phyloP scores from a whole-genome alignment of 2,797 vertebrate species.

The Crenichthys baileyi region DNA sequence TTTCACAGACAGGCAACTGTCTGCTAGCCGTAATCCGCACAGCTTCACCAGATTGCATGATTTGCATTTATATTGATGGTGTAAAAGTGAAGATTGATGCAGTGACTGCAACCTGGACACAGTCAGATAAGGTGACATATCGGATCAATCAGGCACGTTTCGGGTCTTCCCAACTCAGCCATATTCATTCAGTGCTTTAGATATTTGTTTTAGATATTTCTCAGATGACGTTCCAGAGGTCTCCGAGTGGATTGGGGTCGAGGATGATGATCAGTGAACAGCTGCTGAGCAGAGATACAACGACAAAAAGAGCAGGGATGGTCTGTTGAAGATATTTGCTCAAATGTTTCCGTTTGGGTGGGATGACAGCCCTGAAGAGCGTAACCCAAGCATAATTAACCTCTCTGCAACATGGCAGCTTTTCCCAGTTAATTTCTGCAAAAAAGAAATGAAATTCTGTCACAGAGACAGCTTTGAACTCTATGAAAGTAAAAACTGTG shows the following conservation, averaged over 20 bases:
- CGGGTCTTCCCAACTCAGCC: constrained; percentile 14
- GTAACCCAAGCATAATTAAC: background rate
- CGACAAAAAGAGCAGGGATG: background rate
- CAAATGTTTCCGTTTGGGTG: background rate
- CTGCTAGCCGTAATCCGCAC: constrained; percentile 46
- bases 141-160: constrained; percentile 30
- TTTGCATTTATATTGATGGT: constrained; percentile 73
- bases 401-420: background rate
- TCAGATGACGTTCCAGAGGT: constrained; percentile 26
- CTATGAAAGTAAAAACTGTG: too few relatives aligned
- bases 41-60: constrained; percentile 39
- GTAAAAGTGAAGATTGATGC: constrained; percentile 46
- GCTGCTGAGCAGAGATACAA: constrained; percentile 30
- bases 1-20: constrained; percentile 27
- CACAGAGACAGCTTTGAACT: too few relatives aligned
- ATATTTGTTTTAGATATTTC: constrained; percentile 16
- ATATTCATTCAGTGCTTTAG: constrained; percentile 1
- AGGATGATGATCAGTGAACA: constrained; percentile 20
- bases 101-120: constrained; percentile 31
- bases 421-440: too few relatives aligned
- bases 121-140: constrained; percentile 48
- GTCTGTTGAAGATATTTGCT: background rate
- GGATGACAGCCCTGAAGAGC: background rate
- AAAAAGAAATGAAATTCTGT: too few relatives aligned
- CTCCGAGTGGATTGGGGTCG: constrained; percentile 13